Base-by-base conservation (phyloP, 2,888 invertebrate species). In the Nebria brevicollis region DNA sequence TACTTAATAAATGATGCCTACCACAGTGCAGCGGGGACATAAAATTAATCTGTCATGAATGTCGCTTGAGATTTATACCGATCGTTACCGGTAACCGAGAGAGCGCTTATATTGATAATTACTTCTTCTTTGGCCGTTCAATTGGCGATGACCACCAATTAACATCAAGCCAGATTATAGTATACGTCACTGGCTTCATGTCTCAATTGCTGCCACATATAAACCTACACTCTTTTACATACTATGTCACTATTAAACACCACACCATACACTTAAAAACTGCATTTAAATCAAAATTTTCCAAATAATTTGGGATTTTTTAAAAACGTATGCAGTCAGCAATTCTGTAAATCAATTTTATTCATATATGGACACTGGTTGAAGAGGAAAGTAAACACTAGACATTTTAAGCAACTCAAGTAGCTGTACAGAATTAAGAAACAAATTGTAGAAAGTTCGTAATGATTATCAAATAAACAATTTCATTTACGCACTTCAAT, bases 391-490 rank as follows among this genome's bases (percentile, higher is more conserved):
- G 64, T 54, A 77, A 77, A 77, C 77, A 77, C 77, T 77, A 77
- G 43, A 77, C 42, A 72, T 70, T 77, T 76, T 77, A 70, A 77
- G 70, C 77, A 77, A 77, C 70, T 77, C 72, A 64, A 77, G 77
- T 70, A 42, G 43, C 54, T 25, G 70, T 68, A 20, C 65, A 66
- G 66, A 77, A 77, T 77, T 77, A 70, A 66, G 72, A 77, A 77
- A 77, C 68, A 70, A 77, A 68, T 43, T 70, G 77, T 77, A 77
- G 72, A 77, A 77, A 77, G 43, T 77, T 70, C 77, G 68, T 77
- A 70, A 77, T 77, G 70, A 77, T 77, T 70, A 26, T 77, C 77
- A 77, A 77, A 77, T 77, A 77, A 77, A 77, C 77, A 77, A 76
- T 70, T 77, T 70, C 66, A 77, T 77, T 77, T 72, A 77, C 68